phyloP scores from a whole-genome alignment of 1,140 invertebrate genomes.

The Atta texana region DNA sequence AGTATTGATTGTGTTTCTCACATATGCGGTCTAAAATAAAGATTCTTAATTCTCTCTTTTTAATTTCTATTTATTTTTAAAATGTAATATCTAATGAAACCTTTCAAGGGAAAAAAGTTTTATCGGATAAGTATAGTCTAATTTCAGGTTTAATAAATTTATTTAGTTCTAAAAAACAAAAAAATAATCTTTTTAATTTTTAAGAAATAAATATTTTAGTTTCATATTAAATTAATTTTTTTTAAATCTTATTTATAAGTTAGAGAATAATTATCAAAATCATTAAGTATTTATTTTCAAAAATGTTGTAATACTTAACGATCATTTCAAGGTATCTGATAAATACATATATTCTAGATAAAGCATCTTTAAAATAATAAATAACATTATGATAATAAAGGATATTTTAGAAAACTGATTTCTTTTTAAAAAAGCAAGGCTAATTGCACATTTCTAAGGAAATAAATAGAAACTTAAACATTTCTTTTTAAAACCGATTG shows the following conservation, averaged over 20 bases:
- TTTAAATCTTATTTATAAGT: not conserved
- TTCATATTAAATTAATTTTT: not conserved
- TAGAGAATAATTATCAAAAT: not conserved
- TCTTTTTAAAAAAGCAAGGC: not conserved
- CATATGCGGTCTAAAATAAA: too few species aligned
- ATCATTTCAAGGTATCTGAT: not conserved
- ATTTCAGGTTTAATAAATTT: too few species aligned
- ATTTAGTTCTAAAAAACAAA: too few species aligned
- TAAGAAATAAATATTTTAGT: too few species aligned
- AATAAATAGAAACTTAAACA: not conserved
- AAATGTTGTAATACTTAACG: not conserved
- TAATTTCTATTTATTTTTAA: too few species aligned
- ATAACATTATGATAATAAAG: not conserved
- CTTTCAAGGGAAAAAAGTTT: too few species aligned
- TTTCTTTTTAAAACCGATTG: conserved; percentile 1
- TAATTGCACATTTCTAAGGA: not conserved
- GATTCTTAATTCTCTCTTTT: too few species aligned
- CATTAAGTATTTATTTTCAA: not conserved
- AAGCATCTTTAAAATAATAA: too few species aligned
- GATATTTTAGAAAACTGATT: not conserved
- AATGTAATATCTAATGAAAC: too few species aligned
- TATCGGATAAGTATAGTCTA: too few species aligned
- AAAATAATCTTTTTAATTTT: too few species aligned
- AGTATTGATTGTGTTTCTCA: too few species aligned
- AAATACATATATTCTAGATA: not conserved